Evolutionary conservation across 2,113 vertebrate species (phyloP).

Genomic region (Rhinoptilus africanus): DNA sequence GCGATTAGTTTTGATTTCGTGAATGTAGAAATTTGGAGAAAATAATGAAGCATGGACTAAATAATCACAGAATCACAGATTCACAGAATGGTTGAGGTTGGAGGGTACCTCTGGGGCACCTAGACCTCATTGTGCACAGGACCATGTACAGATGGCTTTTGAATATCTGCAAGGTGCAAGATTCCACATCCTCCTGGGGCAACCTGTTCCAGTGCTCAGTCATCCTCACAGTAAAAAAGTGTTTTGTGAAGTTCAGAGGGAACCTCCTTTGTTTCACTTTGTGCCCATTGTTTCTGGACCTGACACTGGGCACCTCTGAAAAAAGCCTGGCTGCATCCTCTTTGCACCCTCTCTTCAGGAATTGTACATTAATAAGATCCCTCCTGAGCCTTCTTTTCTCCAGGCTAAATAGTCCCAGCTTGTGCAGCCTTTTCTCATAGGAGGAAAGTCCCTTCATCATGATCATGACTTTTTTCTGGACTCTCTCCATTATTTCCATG

Average conservation of each 20-base stretch:
- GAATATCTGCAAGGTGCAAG: neutral
- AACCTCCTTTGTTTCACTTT: neutral
- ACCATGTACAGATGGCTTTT: neutral
- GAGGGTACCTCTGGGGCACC: neutral
- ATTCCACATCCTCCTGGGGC: neutral
- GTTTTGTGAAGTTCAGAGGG: neutral
- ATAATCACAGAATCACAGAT: neutral
- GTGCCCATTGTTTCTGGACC: neutral
- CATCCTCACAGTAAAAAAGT: neutral
- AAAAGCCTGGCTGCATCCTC: neutral
- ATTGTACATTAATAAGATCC: neutral
- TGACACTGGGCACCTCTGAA: neutral
- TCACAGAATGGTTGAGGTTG: neutral
- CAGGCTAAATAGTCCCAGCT: neutral
- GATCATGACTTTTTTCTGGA: neutral
- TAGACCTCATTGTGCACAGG: neutral
- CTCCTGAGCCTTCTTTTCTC: neutral
- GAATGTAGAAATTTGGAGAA: neutral
- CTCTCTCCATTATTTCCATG: neutral
- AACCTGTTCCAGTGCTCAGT: neutral
- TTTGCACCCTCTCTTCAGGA: neutral
- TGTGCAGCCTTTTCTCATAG: neutral
- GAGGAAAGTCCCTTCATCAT: neutral
- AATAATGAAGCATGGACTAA: neutral
- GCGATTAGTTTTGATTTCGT: neutral